Evolutionary conservation across 2,113 vertebrate species (phyloP), one percentile per base, ranked within the genome.

Genomic region (Puffinus mauretanicus): DNA sequence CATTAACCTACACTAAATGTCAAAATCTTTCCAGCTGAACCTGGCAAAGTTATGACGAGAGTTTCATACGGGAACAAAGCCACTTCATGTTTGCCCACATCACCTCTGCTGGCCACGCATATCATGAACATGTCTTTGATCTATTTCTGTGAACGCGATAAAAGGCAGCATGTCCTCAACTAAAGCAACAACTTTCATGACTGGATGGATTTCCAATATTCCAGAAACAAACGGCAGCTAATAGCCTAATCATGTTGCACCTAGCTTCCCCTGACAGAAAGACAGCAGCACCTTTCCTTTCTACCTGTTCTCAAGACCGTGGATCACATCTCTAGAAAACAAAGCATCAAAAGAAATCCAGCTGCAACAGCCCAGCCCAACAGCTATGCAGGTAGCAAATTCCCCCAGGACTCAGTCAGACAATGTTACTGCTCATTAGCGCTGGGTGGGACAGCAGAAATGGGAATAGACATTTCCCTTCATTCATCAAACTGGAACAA

Each of bases 401-500:
- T 95, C 97, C 94, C 93, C 34, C 54, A 19, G 94, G 96, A 94
- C 46, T 61, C 58, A 26, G 49, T 10, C 52, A 91, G 95, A 94
- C 96, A 97, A 97, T 97, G 73, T 77, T 69, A 6, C 40, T 60
- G 92, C 95, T 96, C 96, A 16, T 97, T 93, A 96, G 73, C 70
- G 58, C 81, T 95, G 94, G 95, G 94, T 95, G 96, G 96, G 86
- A 94, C 94, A 70, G 97, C 49, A 95, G 95, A 89, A 96, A 91
- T 69, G 66, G 73, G 86, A 96, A 97, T 72, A 79, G 91, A 96
- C 91, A 87, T 87, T 96, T 95, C 95, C 95, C 95, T 93, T 88
- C 91, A 94, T 95, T 95, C 95, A 85, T 93, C 94, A 94, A 84
- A 91, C 42, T 94, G 88, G 93, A 96, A 95, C 86, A 80, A 82